Evolutionary conservation across 2,113 vertebrate species (phyloP).

Genomic region (Bombycilla garrulus): DNA sequence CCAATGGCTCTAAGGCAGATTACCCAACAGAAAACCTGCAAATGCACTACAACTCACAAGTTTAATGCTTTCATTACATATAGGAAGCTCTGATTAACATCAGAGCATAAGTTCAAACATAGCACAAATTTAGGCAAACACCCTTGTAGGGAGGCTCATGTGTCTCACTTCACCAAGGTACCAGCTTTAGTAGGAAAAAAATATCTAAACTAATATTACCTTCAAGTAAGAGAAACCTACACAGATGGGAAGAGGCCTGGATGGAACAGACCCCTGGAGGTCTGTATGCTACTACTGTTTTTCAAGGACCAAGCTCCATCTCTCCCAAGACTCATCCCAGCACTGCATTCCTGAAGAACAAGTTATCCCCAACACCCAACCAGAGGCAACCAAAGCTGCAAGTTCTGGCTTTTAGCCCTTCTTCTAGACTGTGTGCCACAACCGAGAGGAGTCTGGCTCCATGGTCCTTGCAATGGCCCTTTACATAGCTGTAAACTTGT

Average conservation of each 20-base stretch:
- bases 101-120: not conserved
- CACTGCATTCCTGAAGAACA: not conserved
- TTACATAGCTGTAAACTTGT: not conserved
- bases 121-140: not conserved
- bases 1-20: not conserved
- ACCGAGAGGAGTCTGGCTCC: not conserved
- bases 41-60: not conserved
- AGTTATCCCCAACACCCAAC: not conserved
- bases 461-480: fast-evolving
- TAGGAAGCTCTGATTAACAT: not conserved
- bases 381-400: not conserved
- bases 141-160: not conserved
- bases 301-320: not conserved
- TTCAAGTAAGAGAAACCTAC: not conserved
- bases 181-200: not conserved
- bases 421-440: not conserved
- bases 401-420: not conserved
- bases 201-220: not conserved
- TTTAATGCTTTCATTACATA: not conserved
- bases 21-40: not conserved
- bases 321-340: not conserved
- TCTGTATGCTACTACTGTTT: not conserved
- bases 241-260: not conserved
- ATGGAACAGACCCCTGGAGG: not conserved
- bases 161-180: not conserved